Conservation (phyloP, 2,888 invertebrate species). For the Pollenia griseotomentosa region DNA sequence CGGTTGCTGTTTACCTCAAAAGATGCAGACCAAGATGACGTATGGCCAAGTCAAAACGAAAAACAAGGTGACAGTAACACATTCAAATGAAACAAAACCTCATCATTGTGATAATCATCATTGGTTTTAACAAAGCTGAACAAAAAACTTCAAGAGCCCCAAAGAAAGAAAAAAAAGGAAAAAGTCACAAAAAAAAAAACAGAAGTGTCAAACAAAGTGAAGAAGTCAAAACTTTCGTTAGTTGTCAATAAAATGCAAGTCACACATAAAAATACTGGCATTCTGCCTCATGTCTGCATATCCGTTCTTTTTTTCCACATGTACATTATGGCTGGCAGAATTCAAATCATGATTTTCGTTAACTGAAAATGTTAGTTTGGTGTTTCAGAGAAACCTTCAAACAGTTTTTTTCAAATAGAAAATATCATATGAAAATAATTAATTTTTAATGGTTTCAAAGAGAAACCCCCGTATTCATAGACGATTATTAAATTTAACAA, state of each 20-base stretch:
- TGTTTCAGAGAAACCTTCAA: background rate
- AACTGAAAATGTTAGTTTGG: background rate
- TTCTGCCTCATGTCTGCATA: constrained; percentile 1
- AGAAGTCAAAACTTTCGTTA: constrained; percentile 70
- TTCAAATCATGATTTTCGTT: constrained; percentile 18
- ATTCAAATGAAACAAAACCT: constrained; percentile 51
- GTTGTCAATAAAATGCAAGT: constrained; percentile 71
- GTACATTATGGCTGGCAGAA: constrained; percentile 73
- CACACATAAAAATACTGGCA: constrained; percentile 34
- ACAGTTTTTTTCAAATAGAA: background rate
- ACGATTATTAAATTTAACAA: too few relatives aligned
- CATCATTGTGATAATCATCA: background rate
- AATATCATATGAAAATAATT: constrained; percentile 7
- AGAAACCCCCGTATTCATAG: too few relatives aligned
- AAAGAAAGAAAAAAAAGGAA: constrained; percentile 19
- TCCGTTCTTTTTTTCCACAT: constrained; percentile 28
- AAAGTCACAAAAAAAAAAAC: constrained; percentile 23
- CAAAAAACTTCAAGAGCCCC: constrained; percentile 16
- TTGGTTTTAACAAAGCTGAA: constrained; percentile 4
- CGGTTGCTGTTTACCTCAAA: background rate
- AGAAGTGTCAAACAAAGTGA: constrained; percentile 59
- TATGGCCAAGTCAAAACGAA: constrained; percentile 52
- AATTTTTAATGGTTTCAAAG: constrained; percentile 27
- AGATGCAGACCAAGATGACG: constrained; percentile 50
- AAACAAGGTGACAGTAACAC: constrained; percentile 52